A percentile compares a stretch with the other conserved stretches of the same genome.
phyloP scores from a whole-genome alignment of 2,888 invertebrate genomes.

The Lasius fuliginosus region DNA sequence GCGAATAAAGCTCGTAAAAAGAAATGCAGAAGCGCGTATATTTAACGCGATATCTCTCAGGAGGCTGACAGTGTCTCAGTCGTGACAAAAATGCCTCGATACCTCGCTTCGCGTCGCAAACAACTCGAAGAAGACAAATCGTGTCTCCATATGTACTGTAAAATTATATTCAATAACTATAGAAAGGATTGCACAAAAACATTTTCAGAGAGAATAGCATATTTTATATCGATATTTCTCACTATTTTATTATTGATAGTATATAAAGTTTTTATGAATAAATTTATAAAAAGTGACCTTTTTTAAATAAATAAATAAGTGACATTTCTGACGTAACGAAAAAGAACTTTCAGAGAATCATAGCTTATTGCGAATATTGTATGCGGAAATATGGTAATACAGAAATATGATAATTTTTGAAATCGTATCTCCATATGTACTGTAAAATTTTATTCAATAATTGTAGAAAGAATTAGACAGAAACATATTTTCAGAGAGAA shows the following conservation, averaged over 20 bases:
- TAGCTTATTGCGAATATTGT: background rate
- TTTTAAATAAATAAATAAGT: background rate
- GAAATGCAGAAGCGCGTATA: constrained; percentile 42
- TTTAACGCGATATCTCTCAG: constrained; percentile 32
- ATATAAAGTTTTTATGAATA: background rate
- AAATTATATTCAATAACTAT: background rate
- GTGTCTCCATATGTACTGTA: background rate
- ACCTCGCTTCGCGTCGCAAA: background rate
- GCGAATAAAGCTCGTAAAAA: constrained; percentile 44
- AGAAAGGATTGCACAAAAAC: background rate
- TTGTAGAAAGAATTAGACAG: background rate
- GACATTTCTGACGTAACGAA: background rate
- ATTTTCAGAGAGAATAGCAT: background rate
- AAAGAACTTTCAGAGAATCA: background rate
- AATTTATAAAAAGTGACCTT: background rate
- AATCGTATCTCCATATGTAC: background rate
- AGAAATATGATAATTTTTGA: background rate
- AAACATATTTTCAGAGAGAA: background rate
- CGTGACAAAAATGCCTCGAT: constrained; percentile 42
- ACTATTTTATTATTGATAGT: background rate
- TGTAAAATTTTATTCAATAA: background rate
- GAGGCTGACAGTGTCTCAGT: constrained; percentile 10
- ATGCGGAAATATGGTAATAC: background rate
- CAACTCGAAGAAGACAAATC: constrained; percentile 15
- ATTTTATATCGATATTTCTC: background rate